Base-by-base conservation (phyloP, 2,113 vertebrate species). In the Bothrops jararaca region DNA sequence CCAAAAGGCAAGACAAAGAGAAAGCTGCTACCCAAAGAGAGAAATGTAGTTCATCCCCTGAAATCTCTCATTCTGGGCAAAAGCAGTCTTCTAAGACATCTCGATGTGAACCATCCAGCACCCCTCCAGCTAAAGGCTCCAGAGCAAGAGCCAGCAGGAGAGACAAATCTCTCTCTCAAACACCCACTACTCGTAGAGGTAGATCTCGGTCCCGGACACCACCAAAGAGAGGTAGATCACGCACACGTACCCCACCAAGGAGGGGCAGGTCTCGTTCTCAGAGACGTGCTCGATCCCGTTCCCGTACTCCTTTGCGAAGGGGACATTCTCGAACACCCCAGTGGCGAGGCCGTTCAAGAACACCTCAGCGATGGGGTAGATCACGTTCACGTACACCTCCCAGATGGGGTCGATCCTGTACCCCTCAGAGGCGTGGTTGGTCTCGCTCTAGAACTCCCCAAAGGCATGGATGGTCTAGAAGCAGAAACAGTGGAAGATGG, bases 401-500 rank as follows among this genome's bases (percentile, higher is more conserved):
- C 57, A 95, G 95, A 85, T 96, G 95, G 95, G 96, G 93, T 45
- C 94, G 95, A 45, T 97, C 96, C 57, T 94, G 97, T 90, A 97
- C 96, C 6, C 95, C 95, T 45, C 96, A 96, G 93, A 89, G 96
- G 53, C 96, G 92, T 93, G 96, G 93, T 11, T 96, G 95, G 94
- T 96, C 94, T 5, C 96, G 95, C 13, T 97, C 95, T 86, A 95
- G 97, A 94, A 97, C 95, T 58, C 91, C 92, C 52, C 97, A 97
- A 95, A 96, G 97, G 92, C 95, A 96, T 95, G 97, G 95, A 58
- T 96, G 97, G 53, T 97, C 97, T 54, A 95, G 94, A 45, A 88
- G 97, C 97, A 89, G 89, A 90, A 95, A 91, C 42, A 90, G 95
- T 94, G 45, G 92, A 91, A 91, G 96, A 95, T 64, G 96, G 95